Conservation (phyloP, 1,140 invertebrate species). For the Lasaia peninsularis region DNA sequence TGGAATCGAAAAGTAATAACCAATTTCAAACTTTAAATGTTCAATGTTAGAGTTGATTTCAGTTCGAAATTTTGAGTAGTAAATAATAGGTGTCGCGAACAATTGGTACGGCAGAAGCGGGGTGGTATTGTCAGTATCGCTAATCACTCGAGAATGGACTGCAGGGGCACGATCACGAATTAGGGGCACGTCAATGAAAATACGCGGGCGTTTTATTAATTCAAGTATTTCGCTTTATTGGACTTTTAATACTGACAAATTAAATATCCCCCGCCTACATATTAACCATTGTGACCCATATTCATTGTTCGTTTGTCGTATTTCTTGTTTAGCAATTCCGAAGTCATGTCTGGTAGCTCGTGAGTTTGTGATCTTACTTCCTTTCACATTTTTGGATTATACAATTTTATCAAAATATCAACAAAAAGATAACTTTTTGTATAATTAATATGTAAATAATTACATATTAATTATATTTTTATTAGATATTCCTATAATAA, state of each 20-base stretch:
- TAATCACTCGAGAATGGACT: conserved; percentile 53
- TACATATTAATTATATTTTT: too few relatives aligned
- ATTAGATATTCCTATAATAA: too few relatives aligned
- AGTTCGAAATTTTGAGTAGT: conserved; percentile 27
- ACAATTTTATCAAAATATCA: too few relatives aligned
- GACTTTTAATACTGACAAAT: conserved; percentile 18
- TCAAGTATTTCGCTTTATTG: conserved; percentile 16
- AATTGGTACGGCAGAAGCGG: conserved; percentile 41
- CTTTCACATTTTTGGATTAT: too few relatives aligned
- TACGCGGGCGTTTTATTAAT: conserved; percentile 21
- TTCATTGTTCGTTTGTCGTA: neutral
- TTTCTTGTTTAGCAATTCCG: neutral
- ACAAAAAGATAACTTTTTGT: too few relatives aligned
- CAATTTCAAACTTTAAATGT: conserved; percentile 30
- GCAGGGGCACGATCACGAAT: conserved; percentile 34
- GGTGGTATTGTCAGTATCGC: conserved; percentile 47
- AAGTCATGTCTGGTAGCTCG: neutral
- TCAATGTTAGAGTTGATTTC: conserved; percentile 26
- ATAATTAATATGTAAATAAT: too few relatives aligned
- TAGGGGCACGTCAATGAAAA: conserved; percentile 20
- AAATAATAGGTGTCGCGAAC: conserved; percentile 65
- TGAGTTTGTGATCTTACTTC: neutral
- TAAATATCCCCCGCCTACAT: conserved; percentile 8
- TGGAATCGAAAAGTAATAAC: conserved; percentile 21
- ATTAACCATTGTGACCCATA: conserved; percentile 1